Base-by-base conservation (phyloP, 2,113 vertebrate species). In the Desmodus rotundus region DNA sequence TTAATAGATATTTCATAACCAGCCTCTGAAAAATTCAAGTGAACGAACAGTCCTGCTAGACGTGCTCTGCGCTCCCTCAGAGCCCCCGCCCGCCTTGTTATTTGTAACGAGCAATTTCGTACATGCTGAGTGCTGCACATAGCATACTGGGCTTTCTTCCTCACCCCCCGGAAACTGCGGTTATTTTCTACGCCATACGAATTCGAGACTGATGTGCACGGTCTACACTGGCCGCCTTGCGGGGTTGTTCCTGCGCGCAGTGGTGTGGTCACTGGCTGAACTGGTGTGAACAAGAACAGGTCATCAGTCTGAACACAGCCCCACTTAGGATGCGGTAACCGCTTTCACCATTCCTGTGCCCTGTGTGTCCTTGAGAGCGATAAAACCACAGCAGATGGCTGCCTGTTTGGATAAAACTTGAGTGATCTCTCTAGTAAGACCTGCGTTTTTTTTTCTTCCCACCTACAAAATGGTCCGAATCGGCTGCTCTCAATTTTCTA, bases 1-100 rank as follows among this genome's bases (percentile, higher is more conserved):
- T 92, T 93, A 94, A 89, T 54, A 83, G 63, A 72, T 77, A 73
- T 67, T 95, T 93, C 54, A 68, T 36, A 92, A 87, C 54, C 61
- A 78, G 80, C 43, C n/a, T 84, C 87, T 94, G 70, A 87, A 93
- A 81, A 83, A 33, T 36, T 92, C 33, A 70, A 74, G 36, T 74
- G 52, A 89, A 89, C 38, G 65, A 87, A 65, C 24, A 82, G 4
- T 91, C 61, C 72, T 74, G 63, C 33, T 74, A 89, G 52, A 92
- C 43, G 22, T 86, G 12, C 24, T 81, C 68, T 86, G 13, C 82
- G 72, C 33, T 10, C 74, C 91, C 50, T 87, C 20, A 47, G 4
- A 61, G 58, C 58, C 15, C 38, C 2, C 67, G 2, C 16, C 17
- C 73, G 7, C 43, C 50, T 65, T 77, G 61, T 52, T 84, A 87